Evolutionary conservation across 2,113 vertebrate genomes (phyloP).

Genomic region (Erythrolamprus reginae): DNA sequence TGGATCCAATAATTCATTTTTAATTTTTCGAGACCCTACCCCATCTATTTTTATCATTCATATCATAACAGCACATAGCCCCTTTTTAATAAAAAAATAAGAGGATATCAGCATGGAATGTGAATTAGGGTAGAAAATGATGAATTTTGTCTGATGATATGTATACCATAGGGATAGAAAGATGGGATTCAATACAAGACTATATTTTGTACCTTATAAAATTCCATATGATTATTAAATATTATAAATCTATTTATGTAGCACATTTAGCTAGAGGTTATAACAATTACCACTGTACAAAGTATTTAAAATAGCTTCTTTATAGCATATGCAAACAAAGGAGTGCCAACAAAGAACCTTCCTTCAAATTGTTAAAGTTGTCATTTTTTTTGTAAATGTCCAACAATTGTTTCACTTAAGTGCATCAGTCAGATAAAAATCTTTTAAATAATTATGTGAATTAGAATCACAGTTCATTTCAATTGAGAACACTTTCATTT

Average conservation of each 20-base stretch:
- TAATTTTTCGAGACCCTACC: background rate
- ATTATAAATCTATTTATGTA: background rate
- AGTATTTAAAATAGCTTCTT: background rate
- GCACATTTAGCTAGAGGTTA: background rate
- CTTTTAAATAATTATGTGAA: background rate
- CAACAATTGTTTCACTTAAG: background rate
- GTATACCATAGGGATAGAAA: background rate
- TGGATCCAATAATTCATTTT: background rate
- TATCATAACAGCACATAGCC: background rate
- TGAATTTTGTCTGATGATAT: background rate
- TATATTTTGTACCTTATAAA: background rate
- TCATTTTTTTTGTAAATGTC: background rate
- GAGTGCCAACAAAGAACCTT: background rate
- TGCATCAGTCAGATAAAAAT: background rate
- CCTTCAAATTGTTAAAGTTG: background rate
- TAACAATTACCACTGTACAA: background rate
- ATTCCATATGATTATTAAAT: background rate
- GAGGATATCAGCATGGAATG: background rate
- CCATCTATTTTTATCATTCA: background rate
- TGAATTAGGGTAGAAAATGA: background rate
- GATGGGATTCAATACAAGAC: background rate
- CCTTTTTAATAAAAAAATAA: background rate
- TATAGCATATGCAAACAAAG: background rate
- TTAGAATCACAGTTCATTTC: background rate
- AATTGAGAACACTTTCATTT: background rate